phyloP scores from a whole-genome alignment of 2,888 invertebrate species.

The Belgica antarctica region DNA sequence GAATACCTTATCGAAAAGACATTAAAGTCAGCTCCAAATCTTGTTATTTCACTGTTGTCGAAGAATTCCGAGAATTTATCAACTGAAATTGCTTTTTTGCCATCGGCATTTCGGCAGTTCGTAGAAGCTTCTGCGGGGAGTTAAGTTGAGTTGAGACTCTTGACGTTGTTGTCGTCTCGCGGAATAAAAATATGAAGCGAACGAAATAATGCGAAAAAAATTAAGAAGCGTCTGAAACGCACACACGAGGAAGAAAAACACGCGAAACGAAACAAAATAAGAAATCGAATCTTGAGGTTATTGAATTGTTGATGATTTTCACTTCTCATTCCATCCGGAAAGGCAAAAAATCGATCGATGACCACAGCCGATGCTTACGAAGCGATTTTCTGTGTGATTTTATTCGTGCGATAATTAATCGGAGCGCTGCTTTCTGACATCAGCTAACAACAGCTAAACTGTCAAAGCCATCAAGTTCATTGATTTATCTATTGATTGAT shows the following conservation, averaged over 20 bases:
- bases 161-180: not conserved
- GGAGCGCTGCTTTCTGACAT: not conserved
- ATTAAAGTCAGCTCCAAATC: not conserved
- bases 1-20: not conserved
- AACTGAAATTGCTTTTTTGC: too few relatives aligned
- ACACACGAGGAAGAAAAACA: too few relatives aligned
- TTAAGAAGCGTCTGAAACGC: not conserved
- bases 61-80: not conserved
- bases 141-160: too few relatives aligned
- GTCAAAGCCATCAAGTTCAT: not conserved
- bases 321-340: not conserved
- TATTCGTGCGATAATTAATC: not conserved
- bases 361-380: too few relatives aligned
- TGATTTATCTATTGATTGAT: not conserved
- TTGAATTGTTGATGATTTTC: not conserved
- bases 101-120: too few relatives aligned
- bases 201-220: too few relatives aligned
- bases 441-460: not conserved
- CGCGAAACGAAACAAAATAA: too few relatives aligned
- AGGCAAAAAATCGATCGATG: conserved; percentile 31
- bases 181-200: too few relatives aligned
- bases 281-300: not conserved
- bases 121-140: too few relatives aligned
- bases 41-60: not conserved
- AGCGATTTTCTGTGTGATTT: not conserved